Conservation (phyloP, 2,113 vertebrate species). For the Halichoeres trimaculatus region DNA sequence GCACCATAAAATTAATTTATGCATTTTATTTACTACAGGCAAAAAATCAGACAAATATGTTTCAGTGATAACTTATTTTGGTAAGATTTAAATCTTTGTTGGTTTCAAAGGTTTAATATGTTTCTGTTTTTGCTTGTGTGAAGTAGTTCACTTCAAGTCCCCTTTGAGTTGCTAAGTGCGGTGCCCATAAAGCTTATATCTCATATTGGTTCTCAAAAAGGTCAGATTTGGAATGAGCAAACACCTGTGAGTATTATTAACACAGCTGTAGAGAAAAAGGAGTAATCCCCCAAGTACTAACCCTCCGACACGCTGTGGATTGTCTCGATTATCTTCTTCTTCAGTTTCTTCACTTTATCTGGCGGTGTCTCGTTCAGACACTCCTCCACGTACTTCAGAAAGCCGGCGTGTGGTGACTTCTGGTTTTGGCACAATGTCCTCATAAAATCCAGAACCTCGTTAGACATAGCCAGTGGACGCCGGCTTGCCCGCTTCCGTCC, state of each 20-base stretch:
- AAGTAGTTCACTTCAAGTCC: background rate
- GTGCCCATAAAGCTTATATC: background rate
- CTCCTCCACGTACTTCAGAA: slow-evolving; percentile 75
- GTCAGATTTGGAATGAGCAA: background rate
- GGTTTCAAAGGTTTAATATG: background rate
- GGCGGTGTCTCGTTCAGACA: slow-evolving; percentile 71
- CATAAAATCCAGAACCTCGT: slow-evolving; percentile 53
- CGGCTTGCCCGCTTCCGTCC: slow-evolving; percentile 37
- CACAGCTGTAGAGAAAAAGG: background rate
- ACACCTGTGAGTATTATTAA: background rate
- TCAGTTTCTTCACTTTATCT: slow-evolving; percentile 63
- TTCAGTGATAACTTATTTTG: background rate
- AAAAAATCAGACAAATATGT: too few relatives aligned
- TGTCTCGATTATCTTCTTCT: slow-evolving; percentile 70
- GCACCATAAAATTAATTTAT: too few relatives aligned
- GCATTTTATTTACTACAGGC: too few relatives aligned
- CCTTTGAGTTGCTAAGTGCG: background rate
- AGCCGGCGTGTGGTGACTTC: slow-evolving; percentile 52
- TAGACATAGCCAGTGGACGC: background rate
- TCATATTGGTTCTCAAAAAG: background rate
- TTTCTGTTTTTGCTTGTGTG: background rate
- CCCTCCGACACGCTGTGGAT: slow-evolving; percentile 53
- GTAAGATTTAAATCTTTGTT: background rate
- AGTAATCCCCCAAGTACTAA: background rate
- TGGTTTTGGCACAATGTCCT: slow-evolving; percentile 53